phyloP scores from a whole-genome alignment of 2,888 invertebrate species.

The Plagiodera versicolora region DNA sequence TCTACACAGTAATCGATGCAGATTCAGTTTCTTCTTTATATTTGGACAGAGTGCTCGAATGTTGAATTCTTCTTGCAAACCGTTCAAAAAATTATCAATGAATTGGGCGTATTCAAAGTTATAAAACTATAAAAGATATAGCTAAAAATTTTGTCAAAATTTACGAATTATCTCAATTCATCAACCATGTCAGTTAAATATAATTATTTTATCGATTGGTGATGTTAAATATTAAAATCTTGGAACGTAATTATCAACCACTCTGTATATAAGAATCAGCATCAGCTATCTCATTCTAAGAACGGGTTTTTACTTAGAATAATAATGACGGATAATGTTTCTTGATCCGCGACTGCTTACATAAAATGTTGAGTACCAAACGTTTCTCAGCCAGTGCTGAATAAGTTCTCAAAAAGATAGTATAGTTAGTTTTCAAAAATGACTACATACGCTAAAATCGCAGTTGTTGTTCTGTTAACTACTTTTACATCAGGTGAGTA shows the following conservation, averaged over 20 bases:
- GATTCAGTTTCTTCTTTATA: no score
- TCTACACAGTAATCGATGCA: no score
- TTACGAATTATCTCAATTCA: no score
- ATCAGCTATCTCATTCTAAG: slow-evolving; percentile 12
- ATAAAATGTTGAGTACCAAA: slow-evolving; percentile 20
- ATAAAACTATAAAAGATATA: no score
- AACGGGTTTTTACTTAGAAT: slow-evolving; percentile 19
- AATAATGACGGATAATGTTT: slow-evolving; percentile 15
- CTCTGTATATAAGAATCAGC: background rate
- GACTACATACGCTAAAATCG: slow-evolving; percentile 13
- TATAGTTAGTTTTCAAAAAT: slow-evolving; percentile 14
- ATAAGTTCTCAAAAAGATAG: slow-evolving; percentile 12
- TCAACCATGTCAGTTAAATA: no score
- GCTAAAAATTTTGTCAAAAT: no score
- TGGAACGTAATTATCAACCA: background rate
- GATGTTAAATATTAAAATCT: no score
- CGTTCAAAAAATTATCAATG: no score
- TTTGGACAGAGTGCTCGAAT: no score
- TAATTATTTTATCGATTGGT: no score
- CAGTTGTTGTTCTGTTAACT: slow-evolving; percentile 13
- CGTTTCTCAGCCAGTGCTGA: slow-evolving; percentile 16
- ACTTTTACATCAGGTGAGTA: slow-evolving; percentile 11
- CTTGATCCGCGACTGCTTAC: slow-evolving; percentile 23
- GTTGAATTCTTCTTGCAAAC: no score
- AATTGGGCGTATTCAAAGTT: no score